phyloP scores from a whole-genome alignment of 2,888 invertebrate species.

The Salpingus planirostris region DNA sequence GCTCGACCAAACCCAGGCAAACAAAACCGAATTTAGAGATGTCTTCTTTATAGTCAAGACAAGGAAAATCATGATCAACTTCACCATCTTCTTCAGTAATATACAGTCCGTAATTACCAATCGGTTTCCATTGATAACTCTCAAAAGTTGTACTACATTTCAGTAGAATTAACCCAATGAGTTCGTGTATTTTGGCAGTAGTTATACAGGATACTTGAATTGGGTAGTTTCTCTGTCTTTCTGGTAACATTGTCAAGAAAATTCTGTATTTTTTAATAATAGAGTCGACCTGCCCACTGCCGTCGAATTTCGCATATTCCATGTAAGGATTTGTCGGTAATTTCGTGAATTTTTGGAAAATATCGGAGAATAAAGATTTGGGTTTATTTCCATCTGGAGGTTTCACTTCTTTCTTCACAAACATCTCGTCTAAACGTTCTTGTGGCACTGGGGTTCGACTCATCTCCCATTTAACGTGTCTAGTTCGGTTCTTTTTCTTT shows the following conservation, averaged over 20 bases:
- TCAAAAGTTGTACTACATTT: conserved; percentile 65
- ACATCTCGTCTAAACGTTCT: conserved; percentile 53
- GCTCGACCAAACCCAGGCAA: conserved; percentile 79
- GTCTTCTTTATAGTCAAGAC: conserved; percentile 77
- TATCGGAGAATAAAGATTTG: conserved; percentile 62
- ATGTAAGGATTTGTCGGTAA: conserved; percentile 79
- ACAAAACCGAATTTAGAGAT: conserved; percentile 90
- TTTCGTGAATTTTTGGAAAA: conserved; percentile 66
- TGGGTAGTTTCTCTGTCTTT: conserved; percentile 74
- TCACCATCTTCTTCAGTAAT: conserved; percentile 97
- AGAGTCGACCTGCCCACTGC: conserved; percentile 70
- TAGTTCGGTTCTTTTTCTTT: conserved; percentile 68
- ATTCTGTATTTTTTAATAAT: conserved; percentile 80
- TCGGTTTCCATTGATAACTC: conserved; percentile 53
- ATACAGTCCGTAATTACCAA: conserved; percentile 74
- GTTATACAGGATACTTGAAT: conserved; percentile 72
- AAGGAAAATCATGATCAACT: conserved; percentile 88
- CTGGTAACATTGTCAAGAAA: conserved; percentile 79
- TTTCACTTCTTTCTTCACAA: conserved; percentile 46
- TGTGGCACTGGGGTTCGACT: conserved; percentile 43
- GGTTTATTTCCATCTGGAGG: conserved; percentile 21
- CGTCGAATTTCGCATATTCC: conserved; percentile 87
- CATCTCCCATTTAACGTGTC: conserved; percentile 64
- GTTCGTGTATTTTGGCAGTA: conserved; percentile 78
- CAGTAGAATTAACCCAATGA: conserved; percentile 88